Base-by-base conservation (phyloP, 2,113 vertebrate genomes). In the Melanostigma gelatinosum region DNA sequence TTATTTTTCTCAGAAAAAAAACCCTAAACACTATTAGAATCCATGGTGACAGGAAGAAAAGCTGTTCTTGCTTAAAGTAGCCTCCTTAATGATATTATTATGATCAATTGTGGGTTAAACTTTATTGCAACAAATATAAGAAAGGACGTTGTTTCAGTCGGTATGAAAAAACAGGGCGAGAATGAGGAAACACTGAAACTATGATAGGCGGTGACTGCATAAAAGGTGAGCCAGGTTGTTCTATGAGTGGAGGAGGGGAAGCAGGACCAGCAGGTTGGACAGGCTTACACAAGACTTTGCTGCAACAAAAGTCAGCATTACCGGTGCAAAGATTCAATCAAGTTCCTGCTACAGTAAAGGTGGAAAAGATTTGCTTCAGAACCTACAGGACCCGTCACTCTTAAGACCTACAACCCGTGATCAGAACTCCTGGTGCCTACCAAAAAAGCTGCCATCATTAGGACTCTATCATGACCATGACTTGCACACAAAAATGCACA, bases 231-330 rank as follows among this genome's bases (percentile, higher is more conserved):
- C 1, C 29, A 32, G 60, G 34, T 4, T 34, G 36, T 48, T 38
- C 57, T 36, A 10, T 0, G 44, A 16, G 60, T 76, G 65, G 34
- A 77, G 88, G 82, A 70, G 80, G 54, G 83, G 74, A 73, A 87
- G 68, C 89, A 80, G 73, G 85, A 83, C 48, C 24, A 78, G 64
- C 92, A 90, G 79, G 92, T 93, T 83, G 4, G 36, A 85, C 92
- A 77, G 76, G 91, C 73, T 89, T 44, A 16, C 46, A 84, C 85
- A 86, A 0, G 80, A 20, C 52, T 61, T 4, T 42, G 62, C n/a
- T 62, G 36, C 82, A 65, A 75, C 72, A 81, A 38, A 67, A 65
- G 15, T 40, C 24, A 60, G 70, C 54, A 52, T 9, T 34, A 16
- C 27, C 20, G 42, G 73, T 3, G 42, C 50, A 67, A 65, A 42